Percentiles rank a stretch among this genome's conserved stretches.
phyloP scores from a whole-genome alignment of 2,113 vertebrate species.

The Cyphomyrus discorhynchus region DNA sequence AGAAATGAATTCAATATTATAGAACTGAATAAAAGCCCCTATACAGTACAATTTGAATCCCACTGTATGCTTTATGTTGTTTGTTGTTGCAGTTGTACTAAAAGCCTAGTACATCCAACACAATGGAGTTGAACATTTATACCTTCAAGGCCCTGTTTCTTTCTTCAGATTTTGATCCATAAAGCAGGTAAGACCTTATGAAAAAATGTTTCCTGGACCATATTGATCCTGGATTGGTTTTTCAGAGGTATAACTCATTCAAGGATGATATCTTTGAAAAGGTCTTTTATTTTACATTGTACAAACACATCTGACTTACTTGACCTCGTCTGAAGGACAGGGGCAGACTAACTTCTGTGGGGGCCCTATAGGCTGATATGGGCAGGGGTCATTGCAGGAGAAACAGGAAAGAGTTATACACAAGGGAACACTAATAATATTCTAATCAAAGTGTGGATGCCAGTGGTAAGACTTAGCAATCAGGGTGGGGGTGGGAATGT shows the following conservation, averaged over 20 bases:
- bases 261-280: background rate
- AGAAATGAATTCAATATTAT: background rate
- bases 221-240: background rate
- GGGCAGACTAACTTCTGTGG: background rate
- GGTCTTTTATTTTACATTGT: background rate
- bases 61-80: background rate
- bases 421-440: background rate
- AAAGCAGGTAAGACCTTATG: background rate
- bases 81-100: background rate
- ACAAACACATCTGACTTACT: background rate
- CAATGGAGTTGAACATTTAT: background rate
- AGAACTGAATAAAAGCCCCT: background rate
- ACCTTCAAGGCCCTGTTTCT: background rate
- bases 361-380: too few relatives aligned
- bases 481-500: background rate
- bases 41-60: background rate
- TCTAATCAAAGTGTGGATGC: background rate
- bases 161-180: background rate
- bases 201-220: background rate
- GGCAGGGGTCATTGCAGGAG: background rate
- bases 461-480: background rate
- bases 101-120: background rate
- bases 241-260: background rate
- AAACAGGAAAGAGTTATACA: background rate
- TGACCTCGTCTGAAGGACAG: background rate